A percentile compares a stretch with the other conserved stretches of the same genome.
These are phyloP conservation scores for Oryzias sinensis DNA, from an alignment of 2,797 vertebrate genomes.

Conservation along the genomic window DNA sequence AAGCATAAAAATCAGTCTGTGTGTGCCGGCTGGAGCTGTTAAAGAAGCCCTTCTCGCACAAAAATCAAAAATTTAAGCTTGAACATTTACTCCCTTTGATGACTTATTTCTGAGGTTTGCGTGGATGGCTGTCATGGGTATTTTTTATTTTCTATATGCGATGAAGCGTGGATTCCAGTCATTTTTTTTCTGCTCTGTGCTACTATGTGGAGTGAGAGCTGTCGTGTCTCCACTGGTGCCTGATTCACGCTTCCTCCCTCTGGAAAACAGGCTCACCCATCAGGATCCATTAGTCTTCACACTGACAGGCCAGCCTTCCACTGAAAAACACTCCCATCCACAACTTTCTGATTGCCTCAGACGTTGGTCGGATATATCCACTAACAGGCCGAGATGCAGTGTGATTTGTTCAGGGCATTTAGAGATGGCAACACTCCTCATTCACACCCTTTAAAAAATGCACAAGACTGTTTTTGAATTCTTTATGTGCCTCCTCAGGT, in stretches of 20 bases:
- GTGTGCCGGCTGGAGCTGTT: constrained; percentile 28
- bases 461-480: constrained; percentile 34
- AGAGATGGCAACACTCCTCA: constrained; percentile 41
- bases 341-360: constrained; percentile 55
- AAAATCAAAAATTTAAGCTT: constrained; percentile 24
- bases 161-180: neutral
- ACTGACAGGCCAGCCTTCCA: constrained; percentile 57
- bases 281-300: constrained; percentile 70
- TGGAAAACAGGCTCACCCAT: constrained; percentile 63
- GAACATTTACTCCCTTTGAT: constrained; percentile 37
- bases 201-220: constrained; percentile 32
- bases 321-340: constrained; percentile 56
- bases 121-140: constrained; percentile 5
- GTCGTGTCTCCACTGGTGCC: constrained; percentile 45
- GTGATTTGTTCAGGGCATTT: constrained; percentile 55
- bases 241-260: constrained; percentile 47
- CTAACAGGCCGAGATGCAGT: constrained; percentile 62
- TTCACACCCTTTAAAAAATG: constrained; percentile 46
- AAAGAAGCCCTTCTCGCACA: constrained; percentile 42
- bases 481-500: constrained; percentile 28
- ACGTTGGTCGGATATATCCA: constrained; percentile 53
- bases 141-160: constrained; percentile 4
- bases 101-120: constrained; percentile 35
- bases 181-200: constrained; percentile 6
- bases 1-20: constrained; percentile 32